Evolutionary conservation across 2,888 invertebrate genomes (phyloP).

Genomic region (Cryptophagus acutangulus): DNA sequence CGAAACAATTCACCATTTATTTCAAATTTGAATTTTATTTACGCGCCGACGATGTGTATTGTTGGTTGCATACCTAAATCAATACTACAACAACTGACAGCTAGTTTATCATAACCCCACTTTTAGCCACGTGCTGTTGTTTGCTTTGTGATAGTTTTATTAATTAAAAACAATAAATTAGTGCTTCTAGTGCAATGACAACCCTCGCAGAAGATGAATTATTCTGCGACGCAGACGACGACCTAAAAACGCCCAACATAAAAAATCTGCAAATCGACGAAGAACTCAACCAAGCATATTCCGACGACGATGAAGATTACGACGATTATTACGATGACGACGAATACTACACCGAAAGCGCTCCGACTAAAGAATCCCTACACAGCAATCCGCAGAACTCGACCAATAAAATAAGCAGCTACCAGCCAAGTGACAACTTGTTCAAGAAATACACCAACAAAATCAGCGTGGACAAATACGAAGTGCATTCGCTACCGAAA

Average conservation of each 20-base stretch:
- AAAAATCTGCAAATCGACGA: conserved; percentile 7
- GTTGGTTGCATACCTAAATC: too few species aligned
- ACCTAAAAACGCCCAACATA: conserved; percentile 6
- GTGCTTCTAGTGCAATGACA: neutral
- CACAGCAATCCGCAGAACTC: conserved; percentile 35
- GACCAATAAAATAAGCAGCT: conserved; percentile 42
- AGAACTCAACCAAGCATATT: conserved; percentile 12
- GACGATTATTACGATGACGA: conserved; percentile 16
- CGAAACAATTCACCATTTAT: too few species aligned
- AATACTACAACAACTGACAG: neutral
- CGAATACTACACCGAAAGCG: conserved; percentile 17
- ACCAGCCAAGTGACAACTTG: conserved; percentile 76
- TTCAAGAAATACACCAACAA: conserved; percentile 73
- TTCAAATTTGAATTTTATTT: too few species aligned
- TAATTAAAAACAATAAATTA: neutral
- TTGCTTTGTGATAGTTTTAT: neutral
- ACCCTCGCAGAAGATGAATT: conserved; percentile 43
- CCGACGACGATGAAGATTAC: conserved; percentile 14
- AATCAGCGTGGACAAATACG: conserved; percentile 80
- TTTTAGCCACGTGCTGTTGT: neutral
- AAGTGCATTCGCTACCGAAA: conserved; percentile 58
- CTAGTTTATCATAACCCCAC: neutral
- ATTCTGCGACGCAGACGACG: conserved; percentile 44
- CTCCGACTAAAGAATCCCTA: conserved; percentile 17
- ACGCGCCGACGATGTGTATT: too few species aligned